Conservation (phyloP, 2,888 invertebrate genomes). For the Omphaloscelis lunosa region DNA sequence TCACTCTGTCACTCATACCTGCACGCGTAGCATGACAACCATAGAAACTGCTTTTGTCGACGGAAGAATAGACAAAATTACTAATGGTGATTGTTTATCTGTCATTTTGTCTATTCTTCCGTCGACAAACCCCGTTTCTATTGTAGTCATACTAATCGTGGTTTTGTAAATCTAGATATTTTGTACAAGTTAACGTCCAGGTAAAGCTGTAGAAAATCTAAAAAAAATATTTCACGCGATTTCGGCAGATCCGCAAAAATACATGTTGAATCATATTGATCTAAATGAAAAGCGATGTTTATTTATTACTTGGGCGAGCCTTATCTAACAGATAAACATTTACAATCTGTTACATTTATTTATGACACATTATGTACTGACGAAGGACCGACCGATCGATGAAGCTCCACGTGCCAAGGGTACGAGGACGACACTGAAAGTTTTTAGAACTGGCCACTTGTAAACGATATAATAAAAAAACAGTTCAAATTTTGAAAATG, state of each 20-base stretch:
- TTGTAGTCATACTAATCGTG: too few species aligned
- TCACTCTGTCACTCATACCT: too few species aligned
- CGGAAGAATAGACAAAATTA: too few species aligned
- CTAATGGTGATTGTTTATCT: too few species aligned
- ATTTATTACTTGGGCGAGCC: slow-evolving; percentile 4
- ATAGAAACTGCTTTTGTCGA: too few species aligned
- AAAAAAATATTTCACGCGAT: neutral
- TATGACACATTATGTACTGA: neutral
- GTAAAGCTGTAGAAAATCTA: neutral
- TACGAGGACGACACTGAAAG: too few species aligned
- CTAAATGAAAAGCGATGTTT: slow-evolving; percentile 5
- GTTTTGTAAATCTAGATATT: neutral
- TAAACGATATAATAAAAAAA: too few species aligned
- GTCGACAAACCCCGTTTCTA: too few species aligned
- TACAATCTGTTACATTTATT: slow-evolving; percentile 1
- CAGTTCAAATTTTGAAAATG: too few species aligned
- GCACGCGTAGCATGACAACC: too few species aligned
- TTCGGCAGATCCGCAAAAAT: neutral
- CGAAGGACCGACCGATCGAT: neutral
- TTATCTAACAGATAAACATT: slow-evolving; percentile 20
- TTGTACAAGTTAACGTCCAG: neutral
- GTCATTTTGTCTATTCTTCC: too few species aligned
- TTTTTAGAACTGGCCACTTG: too few species aligned
- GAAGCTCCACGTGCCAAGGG: neutral
- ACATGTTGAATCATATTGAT: neutral